A percentile compares a stretch with the other conserved stretches of the same genome.
phyloP scores from a whole-genome alignment of 2,888 invertebrate genomes.

The Trachelus stipa region DNA sequence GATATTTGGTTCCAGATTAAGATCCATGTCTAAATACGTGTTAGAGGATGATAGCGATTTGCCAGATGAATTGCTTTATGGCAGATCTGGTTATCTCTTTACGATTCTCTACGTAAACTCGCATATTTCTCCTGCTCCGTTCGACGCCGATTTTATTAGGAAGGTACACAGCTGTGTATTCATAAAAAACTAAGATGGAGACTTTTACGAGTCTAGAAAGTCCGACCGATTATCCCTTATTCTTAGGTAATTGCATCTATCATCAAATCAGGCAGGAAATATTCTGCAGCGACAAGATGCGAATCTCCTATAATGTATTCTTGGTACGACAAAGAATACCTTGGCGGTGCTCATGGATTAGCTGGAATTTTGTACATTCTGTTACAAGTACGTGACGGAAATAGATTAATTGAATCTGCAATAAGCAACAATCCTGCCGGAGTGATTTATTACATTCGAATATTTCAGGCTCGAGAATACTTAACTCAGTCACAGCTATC shows the following conservation, averaged over 20 bases:
- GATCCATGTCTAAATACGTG: constrained; percentile 70
- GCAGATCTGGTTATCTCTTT: constrained; percentile 85
- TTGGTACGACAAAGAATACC: constrained; percentile 89
- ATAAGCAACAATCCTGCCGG: background rate
- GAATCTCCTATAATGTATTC: constrained; percentile 81
- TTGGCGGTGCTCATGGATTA: constrained; percentile 91
- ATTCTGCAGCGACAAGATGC: constrained; percentile 70
- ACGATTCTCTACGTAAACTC: constrained; percentile 81
- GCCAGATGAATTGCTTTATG: constrained; percentile 89
- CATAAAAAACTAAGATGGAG: constrained; percentile 7
- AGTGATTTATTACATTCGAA: constrained; percentile 1
- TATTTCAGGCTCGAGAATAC: constrained; percentile 69
- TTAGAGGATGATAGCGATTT: constrained; percentile 68
- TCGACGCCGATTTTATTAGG: constrained; percentile 72
- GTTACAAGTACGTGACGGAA: constrained; percentile 73
- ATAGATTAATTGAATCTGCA: background rate
- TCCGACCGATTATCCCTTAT: constrained; percentile 9
- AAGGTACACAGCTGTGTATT: constrained; percentile 66
- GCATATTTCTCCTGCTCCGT: constrained; percentile 71
- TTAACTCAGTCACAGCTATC: constrained; percentile 72
- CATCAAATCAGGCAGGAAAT: constrained; percentile 74
- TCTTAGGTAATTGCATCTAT: constrained; percentile 74
- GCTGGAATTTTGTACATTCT: constrained; percentile 86
- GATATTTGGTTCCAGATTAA: constrained; percentile 68
- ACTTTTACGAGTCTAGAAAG: constrained; percentile 6